Conservation (phyloP, 2,797 vertebrate genomes). For the Ptychobarbus kaznakovi region DNA sequence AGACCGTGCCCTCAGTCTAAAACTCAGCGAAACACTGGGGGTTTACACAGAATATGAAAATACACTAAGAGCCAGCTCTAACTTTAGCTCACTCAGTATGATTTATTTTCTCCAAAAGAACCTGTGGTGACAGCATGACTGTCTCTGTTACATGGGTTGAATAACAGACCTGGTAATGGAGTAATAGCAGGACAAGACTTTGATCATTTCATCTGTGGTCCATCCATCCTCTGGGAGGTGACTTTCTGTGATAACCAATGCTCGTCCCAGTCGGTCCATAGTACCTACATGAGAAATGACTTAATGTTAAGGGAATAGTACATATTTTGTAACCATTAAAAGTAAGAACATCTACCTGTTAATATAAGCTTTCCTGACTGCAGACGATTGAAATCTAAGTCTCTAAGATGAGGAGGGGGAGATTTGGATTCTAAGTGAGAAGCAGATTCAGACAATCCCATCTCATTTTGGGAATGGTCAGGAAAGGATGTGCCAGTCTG, state of each 20-base stretch:
- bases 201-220: constrained; percentile 67
- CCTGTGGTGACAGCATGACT: background rate
- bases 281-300: constrained; percentile 68
- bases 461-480: constrained; percentile 67
- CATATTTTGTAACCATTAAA: background rate
- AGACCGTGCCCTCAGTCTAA: constrained; percentile 29
- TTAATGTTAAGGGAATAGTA: background rate
- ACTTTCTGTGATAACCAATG: constrained; percentile 70
- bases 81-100: background rate
- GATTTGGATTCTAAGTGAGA: constrained; percentile 63
- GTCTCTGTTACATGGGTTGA: background rate
- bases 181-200: constrained; percentile 76
- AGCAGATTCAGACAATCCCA: constrained; percentile 50
- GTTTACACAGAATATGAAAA: constrained; percentile 8
- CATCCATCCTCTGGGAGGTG: constrained; percentile 64
- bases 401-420: constrained; percentile 68
- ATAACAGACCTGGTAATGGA: constrained; percentile 74
- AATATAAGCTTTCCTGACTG: constrained; percentile 77
- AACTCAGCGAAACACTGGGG: background rate
- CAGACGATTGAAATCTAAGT: constrained; percentile 74
- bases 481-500: constrained; percentile 63
- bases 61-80: background rate
- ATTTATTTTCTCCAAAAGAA: background rate
- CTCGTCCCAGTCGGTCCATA: constrained; percentile 78
- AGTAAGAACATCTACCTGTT: constrained; percentile 67